Evolutionary conservation across 1,140 invertebrate species (phyloP).

Genomic region (Bathynomus jamesi): DNA sequence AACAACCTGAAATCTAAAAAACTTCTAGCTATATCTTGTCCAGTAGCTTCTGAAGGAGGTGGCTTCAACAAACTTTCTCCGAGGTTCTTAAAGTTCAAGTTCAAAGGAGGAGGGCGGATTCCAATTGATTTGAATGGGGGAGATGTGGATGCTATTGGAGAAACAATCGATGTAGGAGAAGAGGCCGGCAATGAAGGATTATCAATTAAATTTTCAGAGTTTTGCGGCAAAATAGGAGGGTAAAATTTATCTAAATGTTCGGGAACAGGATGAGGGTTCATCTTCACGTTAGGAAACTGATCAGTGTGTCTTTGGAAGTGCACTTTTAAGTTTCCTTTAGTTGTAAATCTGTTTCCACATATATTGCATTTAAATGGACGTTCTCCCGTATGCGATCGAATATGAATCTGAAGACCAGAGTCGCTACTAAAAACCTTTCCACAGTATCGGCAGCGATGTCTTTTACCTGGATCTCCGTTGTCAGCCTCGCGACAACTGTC

Average conservation of each 20-base stretch:
- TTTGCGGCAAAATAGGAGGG: conserved; percentile 74
- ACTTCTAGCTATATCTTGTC: conserved; percentile 27
- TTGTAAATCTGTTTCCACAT: conserved; percentile 94
- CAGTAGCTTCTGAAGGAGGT: not conserved
- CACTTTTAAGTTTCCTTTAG: conserved; percentile 93
- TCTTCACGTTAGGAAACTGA: conserved; percentile 90
- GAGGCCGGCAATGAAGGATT: conserved; percentile 33
- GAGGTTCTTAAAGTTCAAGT: not conserved
- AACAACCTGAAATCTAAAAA: conserved; percentile 15
- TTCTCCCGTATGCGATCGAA: conserved; percentile 92
- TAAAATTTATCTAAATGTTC: conserved; percentile 94
- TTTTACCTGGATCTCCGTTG: conserved; percentile 81
- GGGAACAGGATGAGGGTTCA: conserved; percentile 92
- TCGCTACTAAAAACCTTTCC: conserved; percentile 97
- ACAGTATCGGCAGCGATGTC: conserved; percentile 94
- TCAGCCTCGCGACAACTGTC: conserved; percentile 53
- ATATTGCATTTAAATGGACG: conserved; percentile 97
- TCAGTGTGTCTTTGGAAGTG: conserved; percentile 92
- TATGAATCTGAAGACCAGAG: conserved; percentile 90
- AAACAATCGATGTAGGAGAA: conserved; percentile 19
- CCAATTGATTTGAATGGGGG: conserved; percentile 11
- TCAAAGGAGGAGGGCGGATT: not conserved
- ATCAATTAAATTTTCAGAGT: conserved; percentile 55
- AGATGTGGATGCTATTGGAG: conserved; percentile 21
- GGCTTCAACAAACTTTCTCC: not conserved